Conservation (phyloP, 2,113 vertebrate genomes). For the Gasterosteus nipponicus region DNA sequence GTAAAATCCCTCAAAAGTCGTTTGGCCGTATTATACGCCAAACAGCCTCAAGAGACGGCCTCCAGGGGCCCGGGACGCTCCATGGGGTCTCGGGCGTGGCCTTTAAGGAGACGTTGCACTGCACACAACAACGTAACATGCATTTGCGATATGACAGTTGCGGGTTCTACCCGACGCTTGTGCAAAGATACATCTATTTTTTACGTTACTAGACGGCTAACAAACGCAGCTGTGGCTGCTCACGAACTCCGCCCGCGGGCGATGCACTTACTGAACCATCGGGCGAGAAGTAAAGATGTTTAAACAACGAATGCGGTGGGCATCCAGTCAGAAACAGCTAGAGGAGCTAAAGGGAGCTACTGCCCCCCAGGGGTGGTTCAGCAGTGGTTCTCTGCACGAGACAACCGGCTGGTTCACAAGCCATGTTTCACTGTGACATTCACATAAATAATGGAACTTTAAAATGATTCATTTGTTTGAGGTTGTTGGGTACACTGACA, state of each 20-base stretch:
- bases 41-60: background rate
- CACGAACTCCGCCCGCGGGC: slow-evolving; percentile 6
- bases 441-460: background rate
- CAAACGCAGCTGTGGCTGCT: background rate
- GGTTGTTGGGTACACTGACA: background rate
- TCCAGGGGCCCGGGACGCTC: background rate
- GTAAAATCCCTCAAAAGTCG: background rate
- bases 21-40: slow-evolving; percentile 5
- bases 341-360: slow-evolving; percentile 30
- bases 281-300: background rate
- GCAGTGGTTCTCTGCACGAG: background rate
- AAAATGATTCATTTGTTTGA: background rate
- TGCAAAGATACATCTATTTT: background rate
- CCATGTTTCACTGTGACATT: background rate
- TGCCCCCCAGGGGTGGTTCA: slow-evolving; percentile 53
- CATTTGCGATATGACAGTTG: slow-evolving; percentile 5
- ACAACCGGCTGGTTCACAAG: background rate
- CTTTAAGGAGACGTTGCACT: background rate
- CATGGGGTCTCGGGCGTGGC: background rate
- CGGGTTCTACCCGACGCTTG: background rate
- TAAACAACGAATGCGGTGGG: background rate
- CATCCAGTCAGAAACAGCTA: background rate
- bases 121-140: background rate
- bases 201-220: background rate
- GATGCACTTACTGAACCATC: slow-evolving; percentile 5